These are phyloP conservation scores for Notothenia rossii DNA, from an alignment of 2,113 vertebrate species.

Conservation along the genomic window DNA sequence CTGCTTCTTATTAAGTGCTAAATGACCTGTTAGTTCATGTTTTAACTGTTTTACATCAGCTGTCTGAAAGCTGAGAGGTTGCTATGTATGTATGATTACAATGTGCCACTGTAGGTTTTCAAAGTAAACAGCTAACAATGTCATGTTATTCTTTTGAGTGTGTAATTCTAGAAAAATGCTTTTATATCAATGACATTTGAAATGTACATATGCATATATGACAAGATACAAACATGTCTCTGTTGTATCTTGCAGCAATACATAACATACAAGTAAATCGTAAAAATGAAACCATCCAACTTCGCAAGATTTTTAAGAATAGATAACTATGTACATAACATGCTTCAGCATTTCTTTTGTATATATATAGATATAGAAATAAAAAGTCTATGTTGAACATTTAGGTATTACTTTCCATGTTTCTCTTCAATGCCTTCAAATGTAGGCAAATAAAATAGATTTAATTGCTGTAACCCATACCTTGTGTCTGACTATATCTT, in stretches of 20 bases:
- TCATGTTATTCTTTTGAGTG: slow-evolving; percentile 49
- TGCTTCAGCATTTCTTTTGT: slow-evolving; percentile 29
- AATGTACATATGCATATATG: slow-evolving; percentile 42
- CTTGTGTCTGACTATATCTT: slow-evolving; percentile 52
- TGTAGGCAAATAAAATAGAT: slow-evolving; percentile 44
- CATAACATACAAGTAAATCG: not conserved
- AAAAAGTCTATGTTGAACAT: slow-evolving; percentile 33
- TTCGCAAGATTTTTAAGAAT: slow-evolving; percentile 23
- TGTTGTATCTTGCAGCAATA: slow-evolving; percentile 28
- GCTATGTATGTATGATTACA: slow-evolving; percentile 69
- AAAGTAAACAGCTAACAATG: slow-evolving; percentile 39
- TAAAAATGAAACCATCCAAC: slow-evolving; percentile 8
- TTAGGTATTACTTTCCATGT: slow-evolving; percentile 32
- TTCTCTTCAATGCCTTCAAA: slow-evolving; percentile 67
- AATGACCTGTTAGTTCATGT: slow-evolving; percentile 52
- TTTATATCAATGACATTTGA: slow-evolving; percentile 65
- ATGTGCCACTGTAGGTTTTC: slow-evolving; percentile 75
- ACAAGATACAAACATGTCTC: slow-evolving; percentile 10
- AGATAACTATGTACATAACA: slow-evolving; percentile 35
- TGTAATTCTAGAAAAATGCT: slow-evolving; percentile 53
- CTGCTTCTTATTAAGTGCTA: slow-evolving; percentile 61
- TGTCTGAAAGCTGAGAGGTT: slow-evolving; percentile 49
- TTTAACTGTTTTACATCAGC: slow-evolving; percentile 60
- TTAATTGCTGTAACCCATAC: slow-evolving; percentile 39
- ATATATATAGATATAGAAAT: slow-evolving; percentile 29